Conservation (phyloP, 2,797 vertebrate genomes). For the Hozukius guyotensis region DNA sequence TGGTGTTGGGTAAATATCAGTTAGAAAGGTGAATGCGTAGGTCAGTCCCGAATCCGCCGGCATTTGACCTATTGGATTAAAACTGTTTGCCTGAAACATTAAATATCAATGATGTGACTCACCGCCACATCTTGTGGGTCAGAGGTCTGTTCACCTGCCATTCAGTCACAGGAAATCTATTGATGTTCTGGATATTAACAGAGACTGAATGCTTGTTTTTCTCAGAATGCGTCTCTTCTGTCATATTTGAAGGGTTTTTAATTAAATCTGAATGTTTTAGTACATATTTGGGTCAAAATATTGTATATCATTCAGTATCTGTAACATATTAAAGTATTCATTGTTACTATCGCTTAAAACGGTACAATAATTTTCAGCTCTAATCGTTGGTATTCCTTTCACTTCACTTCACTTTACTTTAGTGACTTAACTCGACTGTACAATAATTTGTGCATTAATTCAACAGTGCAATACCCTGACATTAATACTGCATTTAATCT, state of each 20-base stretch:
- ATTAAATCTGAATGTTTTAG: background rate
- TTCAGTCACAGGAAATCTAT: conserved; percentile 11
- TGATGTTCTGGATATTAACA: background rate
- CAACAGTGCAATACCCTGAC: too few species aligned
- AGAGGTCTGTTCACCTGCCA: background rate
- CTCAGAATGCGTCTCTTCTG: background rate
- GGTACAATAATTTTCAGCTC: too few species aligned
- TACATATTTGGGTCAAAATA: background rate
- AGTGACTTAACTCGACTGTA: too few species aligned
- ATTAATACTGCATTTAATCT: too few species aligned
- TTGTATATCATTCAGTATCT: background rate
- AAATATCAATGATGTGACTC: conserved; percentile 40
- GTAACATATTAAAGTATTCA: background rate
- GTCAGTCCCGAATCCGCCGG: conserved; percentile 19
- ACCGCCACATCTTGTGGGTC: conserved; percentile 14
- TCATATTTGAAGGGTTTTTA: background rate
- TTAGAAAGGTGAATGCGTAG: conserved; percentile 29
- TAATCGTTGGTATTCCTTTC: background rate
- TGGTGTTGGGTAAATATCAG: conserved; percentile 31
- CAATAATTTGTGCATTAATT: too few species aligned
- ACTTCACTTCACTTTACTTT: background rate
- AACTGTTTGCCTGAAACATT: conserved; percentile 38
- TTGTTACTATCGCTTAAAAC: background rate
- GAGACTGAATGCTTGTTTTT: background rate
- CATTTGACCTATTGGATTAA: conserved; percentile 40